Conservation (phyloP, 2,888 invertebrate genomes). For the Erebia palarica region DNA sequence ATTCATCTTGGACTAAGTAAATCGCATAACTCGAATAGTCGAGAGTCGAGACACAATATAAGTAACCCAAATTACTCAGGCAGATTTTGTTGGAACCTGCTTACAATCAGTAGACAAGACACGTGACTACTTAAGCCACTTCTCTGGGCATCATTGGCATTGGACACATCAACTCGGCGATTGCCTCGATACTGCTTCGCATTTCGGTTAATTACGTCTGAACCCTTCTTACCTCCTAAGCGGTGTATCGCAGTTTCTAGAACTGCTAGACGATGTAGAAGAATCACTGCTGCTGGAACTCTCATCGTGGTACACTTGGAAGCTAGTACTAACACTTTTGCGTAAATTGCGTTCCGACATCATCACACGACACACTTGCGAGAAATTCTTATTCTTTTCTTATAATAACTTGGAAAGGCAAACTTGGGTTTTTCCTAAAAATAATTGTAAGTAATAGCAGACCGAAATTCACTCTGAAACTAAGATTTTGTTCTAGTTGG, state of each 20-base stretch:
- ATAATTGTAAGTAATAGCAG: neutral
- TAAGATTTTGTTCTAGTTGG: slow-evolving; percentile 46
- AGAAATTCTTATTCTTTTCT: neutral
- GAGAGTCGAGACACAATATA: too few species aligned
- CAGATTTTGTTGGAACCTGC: too few species aligned
- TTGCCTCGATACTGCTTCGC: too few species aligned
- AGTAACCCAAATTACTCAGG: too few species aligned
- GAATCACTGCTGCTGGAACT: slow-evolving; percentile 65
- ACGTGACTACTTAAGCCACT: too few species aligned
- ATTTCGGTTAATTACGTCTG: too few species aligned
- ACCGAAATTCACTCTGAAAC: slow-evolving; percentile 47
- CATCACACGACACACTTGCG: slow-evolving; percentile 1
- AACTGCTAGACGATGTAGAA: slow-evolving; percentile 62
- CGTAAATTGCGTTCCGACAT: slow-evolving; percentile 48
- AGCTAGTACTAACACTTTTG: slow-evolving; percentile 58
- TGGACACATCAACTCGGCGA: too few species aligned
- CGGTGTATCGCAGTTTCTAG: slow-evolving; percentile 61
- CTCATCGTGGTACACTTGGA: slow-evolving; percentile 56
- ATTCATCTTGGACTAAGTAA: too few species aligned
- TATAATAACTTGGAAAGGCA: neutral
- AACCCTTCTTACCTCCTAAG: slow-evolving; percentile 57
- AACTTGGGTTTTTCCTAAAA: neutral
- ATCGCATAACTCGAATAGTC: too few species aligned
- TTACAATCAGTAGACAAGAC: too few species aligned
- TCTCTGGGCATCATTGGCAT: too few species aligned